phyloP scores from a whole-genome alignment of 2,888 invertebrate genomes.

The Notodromas monacha region DNA sequence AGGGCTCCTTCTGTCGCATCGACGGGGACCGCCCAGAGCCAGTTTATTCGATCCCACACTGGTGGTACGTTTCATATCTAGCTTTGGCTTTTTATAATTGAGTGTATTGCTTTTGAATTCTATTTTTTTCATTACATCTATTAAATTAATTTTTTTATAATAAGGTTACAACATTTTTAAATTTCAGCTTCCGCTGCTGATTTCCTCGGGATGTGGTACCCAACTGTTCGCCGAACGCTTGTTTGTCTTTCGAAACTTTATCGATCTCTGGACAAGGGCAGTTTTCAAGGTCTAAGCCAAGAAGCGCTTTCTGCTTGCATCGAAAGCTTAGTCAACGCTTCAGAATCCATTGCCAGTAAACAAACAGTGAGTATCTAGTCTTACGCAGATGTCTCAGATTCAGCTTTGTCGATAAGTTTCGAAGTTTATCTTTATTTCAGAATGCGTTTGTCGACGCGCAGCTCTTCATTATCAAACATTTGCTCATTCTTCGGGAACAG shows the following conservation, averaged over 20 bases:
- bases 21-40: too few species aligned
- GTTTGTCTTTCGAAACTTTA: constrained; percentile 72
- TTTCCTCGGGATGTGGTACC: constrained; percentile 98
- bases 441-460: constrained; percentile 58
- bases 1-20: too few species aligned
- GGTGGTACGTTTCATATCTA: too few species aligned
- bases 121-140: too few species aligned
- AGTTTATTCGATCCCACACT: too few species aligned
- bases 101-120: too few species aligned
- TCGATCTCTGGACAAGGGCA: constrained; percentile 67
- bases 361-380: constrained; percentile 24
- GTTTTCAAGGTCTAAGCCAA: constrained; percentile 85
- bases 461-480: constrained; percentile 87
- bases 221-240: constrained; percentile 69
- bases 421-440: constrained; percentile 9
- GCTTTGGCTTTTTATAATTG: too few species aligned
- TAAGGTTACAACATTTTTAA: neutral
- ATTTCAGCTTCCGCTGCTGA: constrained; percentile 50
- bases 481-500: constrained; percentile 80
- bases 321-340: constrained; percentile 50
- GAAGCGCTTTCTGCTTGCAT: constrained; percentile 77
- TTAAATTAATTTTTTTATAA: too few species aligned
- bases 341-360: constrained; percentile 41
- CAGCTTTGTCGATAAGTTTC: constrained; percentile 12
- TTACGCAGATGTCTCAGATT: constrained; percentile 5